Conservation (phyloP, 2,113 vertebrate genomes). For the Chloropsis hardwickii region DNA sequence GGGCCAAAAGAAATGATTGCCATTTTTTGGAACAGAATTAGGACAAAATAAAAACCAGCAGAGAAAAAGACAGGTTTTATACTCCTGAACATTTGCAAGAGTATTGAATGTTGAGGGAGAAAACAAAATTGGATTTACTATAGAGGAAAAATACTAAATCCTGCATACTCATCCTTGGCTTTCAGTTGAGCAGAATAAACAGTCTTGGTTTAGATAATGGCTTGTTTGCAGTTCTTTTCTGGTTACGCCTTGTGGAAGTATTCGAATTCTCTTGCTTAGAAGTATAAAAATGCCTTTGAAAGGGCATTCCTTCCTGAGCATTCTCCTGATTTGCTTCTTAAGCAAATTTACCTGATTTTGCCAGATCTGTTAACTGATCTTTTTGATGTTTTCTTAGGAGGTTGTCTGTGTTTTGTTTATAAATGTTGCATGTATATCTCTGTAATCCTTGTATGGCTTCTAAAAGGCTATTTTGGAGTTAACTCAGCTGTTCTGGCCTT, state of each 20-base stretch:
- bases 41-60: not conserved
- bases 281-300: slow-evolving; percentile 18
- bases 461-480: not conserved
- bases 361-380: slow-evolving; percentile 5
- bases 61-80: not conserved
- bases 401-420: not conserved
- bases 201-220: not conserved
- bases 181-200: not conserved
- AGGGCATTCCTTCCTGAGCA: not conserved
- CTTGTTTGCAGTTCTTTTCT: not conserved
- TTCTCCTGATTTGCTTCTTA: not conserved
- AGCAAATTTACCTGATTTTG: not conserved
- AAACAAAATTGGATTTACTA: not conserved
- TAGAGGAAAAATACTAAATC: not conserved
- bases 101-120: not conserved
- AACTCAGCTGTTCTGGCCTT: slow-evolving; percentile 16
- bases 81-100: not conserved
- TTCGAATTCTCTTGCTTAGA: not conserved
- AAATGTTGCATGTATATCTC: not conserved
- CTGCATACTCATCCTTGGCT: not conserved
- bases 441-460: not conserved
- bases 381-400: not conserved
- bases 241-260: not conserved
- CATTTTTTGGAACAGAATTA: not conserved
- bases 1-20: not conserved